Base-by-base conservation (phyloP, 2,113 vertebrate species). In the Elephantulus edwardii region DNA sequence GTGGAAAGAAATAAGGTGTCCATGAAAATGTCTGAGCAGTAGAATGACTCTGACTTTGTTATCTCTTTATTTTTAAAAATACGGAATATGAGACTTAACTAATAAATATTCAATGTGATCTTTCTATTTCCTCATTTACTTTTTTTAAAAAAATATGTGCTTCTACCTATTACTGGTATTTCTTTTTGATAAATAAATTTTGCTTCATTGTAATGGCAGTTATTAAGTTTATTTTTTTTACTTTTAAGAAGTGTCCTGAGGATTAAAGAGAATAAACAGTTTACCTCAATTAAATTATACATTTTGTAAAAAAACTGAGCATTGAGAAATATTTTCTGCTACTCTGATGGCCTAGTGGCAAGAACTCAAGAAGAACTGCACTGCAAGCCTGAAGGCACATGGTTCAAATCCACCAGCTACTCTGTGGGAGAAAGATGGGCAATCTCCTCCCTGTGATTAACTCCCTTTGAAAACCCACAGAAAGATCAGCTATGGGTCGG, bases 31-130 rank as follows among this genome's bases (percentile, higher is more conserved):
- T 76, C 50, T 70, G 35, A 85, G 50, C 87, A 68, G 83, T 24
- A 78, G 1, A 60, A 33, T 38, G 7, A 66, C 1, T 40, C 52
- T 81, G 64, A 62, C 11, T 71, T 66, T 82, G 42, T 54, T 38
- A 16, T 5, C 1, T 3, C 1, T 80, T 46, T 4, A 80, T 86
- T 88, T 85, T 92, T 64, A 35, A 88, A 22, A 76, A 16, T 64
- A 86, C 26, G 83, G 26, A 81, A 71, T 60, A 64, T 81, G 52
- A 92, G 0, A 54, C 40, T 90, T 81, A 89, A 80, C 3, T 54
- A 89, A 30, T n/a, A 58, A 93, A 86, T 54, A 88, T 72, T 88
- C 22, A 71, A 81, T 78, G 71, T 66, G 10, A 74, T 71, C 28
- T 62, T 84, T 93, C 42, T 58, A 4, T 86, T 56, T 68, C 28